Evolutionary conservation across 2,888 invertebrate genomes (phyloP).

Genomic region (Chrysomela aeneicollis): DNA sequence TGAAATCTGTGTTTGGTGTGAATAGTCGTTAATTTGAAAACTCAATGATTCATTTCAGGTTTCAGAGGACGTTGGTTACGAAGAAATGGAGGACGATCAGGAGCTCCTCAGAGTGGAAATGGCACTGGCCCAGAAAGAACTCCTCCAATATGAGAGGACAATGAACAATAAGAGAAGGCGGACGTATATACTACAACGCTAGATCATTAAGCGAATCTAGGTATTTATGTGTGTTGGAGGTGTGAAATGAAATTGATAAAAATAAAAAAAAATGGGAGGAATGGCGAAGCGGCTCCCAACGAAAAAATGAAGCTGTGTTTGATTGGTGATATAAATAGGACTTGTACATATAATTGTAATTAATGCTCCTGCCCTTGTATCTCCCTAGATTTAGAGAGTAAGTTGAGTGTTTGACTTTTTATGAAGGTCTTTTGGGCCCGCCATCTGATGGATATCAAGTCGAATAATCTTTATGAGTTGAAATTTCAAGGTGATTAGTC

Average conservation of each 20-base stretch:
- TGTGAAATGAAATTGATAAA: background rate
- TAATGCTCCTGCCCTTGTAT: slow-evolving; percentile 42
- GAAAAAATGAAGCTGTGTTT: slow-evolving; percentile 51
- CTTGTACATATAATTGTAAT: slow-evolving; percentile 47
- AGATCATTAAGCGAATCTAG: slow-evolving; percentile 26
- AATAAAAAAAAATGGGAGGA: background rate
- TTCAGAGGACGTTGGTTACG: slow-evolving; percentile 73
- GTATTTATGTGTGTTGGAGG: slow-evolving; percentile 5
- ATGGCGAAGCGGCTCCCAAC: slow-evolving; percentile 20
- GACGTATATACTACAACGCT: slow-evolving; percentile 54
- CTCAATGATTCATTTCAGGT: slow-evolving; percentile 64
- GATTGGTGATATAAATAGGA: slow-evolving; percentile 49
- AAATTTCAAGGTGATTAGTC: background rate
- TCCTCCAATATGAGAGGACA: slow-evolving; percentile 57
- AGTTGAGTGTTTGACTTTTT: slow-evolving; percentile 31
- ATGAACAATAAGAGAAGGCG: slow-evolving; percentile 54
- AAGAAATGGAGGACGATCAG: slow-evolving; percentile 73
- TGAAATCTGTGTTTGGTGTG: too few relatives aligned
- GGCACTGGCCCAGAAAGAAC: slow-evolving; percentile 60
- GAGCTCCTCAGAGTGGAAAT: slow-evolving; percentile 59
- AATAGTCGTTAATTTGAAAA: too few relatives aligned
- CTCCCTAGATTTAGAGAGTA: slow-evolving; percentile 31
- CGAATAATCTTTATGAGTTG: background rate
- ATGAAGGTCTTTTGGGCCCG: background rate
- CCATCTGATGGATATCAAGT: too few relatives aligned